Evolutionary conservation across 1,140 invertebrate genomes (phyloP).

Genomic region (Bombus pascuorum): DNA sequence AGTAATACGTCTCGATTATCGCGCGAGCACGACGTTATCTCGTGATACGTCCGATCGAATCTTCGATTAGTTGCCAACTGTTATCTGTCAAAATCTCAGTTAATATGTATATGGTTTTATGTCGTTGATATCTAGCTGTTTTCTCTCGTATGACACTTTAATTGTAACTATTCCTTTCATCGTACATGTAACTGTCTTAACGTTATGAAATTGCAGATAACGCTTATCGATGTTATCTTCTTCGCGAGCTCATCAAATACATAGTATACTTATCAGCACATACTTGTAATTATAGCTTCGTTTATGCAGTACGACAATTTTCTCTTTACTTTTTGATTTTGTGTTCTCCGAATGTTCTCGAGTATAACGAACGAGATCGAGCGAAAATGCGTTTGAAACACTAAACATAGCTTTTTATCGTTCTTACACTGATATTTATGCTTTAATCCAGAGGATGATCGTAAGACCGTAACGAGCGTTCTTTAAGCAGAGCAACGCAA

Average conservation of each 20-base stretch:
- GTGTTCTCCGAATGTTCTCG: not conserved
- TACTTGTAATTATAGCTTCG: not conserved
- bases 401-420: not conserved
- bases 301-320: not conserved
- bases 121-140: not conserved
- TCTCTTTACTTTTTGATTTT: not conserved
- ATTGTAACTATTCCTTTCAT: not conserved
- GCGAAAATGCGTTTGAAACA: not conserved
- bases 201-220: constrained; percentile 20
- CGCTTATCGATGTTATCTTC: not conserved
- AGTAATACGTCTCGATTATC: no score
- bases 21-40: not conserved
- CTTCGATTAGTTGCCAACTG: not conserved
- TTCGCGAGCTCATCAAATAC: not conserved
- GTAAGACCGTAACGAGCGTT: not conserved
- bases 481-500: not conserved
- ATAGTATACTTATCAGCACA: not conserved
- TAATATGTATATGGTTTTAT: not conserved
- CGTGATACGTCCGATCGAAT: not conserved
- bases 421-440: no score
- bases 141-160: not conserved
- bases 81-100: not conserved
- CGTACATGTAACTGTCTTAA: not conserved
- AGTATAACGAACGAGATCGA: not conserved
- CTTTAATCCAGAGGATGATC: not conserved